Conservation (phyloP, 2,797 vertebrate genomes). For the Arctocebus calabarensis region DNA sequence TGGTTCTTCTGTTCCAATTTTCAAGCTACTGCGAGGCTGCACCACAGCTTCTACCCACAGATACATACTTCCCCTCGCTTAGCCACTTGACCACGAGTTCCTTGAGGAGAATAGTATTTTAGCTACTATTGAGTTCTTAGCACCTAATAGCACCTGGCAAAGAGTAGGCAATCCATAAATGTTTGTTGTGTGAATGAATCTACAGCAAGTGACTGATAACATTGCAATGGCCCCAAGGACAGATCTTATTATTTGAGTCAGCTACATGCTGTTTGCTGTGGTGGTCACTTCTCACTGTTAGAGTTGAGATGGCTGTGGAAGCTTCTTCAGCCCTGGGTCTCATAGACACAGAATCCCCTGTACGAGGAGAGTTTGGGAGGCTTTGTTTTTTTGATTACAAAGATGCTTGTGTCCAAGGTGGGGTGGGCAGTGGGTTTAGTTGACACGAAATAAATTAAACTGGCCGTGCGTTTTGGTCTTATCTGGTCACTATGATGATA, state of each 20-base stretch:
- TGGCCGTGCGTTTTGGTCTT: neutral
- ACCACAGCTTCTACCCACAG: rapidly evolving
- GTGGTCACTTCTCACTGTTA: neutral
- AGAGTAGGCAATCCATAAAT: neutral
- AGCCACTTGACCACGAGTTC: no score
- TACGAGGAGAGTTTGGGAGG: neutral
- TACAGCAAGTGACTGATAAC: neutral
- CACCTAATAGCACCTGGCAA: neutral
- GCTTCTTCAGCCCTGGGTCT: neutral
- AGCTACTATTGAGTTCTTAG: neutral
- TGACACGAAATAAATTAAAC: neutral
- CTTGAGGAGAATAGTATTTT: neutral
- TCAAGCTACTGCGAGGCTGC: neutral
- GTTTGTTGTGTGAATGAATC: neutral
- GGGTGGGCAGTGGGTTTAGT: neutral
- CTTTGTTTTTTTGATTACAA: neutral
- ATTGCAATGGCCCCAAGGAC: neutral
- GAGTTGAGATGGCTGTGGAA: neutral
- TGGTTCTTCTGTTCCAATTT: rapidly evolving
- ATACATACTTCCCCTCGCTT: rapidly evolving
- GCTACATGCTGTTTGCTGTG: neutral
- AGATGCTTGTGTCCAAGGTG: neutral
- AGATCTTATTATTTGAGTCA: neutral
- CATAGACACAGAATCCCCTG: neutral
- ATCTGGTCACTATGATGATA: neutral